Base-by-base conservation (phyloP, 2,113 vertebrate genomes). In the Athene cunicularia region DNA sequence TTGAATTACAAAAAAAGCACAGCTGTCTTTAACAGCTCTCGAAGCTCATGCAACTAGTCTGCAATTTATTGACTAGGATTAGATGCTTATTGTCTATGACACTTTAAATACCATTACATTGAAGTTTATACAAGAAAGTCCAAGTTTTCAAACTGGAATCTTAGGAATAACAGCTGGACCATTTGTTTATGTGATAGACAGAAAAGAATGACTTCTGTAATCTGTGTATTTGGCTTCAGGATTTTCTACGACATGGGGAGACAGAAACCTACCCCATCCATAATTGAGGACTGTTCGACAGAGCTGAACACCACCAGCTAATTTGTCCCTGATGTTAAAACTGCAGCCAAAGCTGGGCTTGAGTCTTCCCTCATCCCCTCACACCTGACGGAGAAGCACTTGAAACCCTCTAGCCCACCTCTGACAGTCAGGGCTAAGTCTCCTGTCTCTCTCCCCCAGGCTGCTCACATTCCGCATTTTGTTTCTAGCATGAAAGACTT, bases 401-500 rank as follows among this genome's bases (percentile, higher is more conserved):
- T 94, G 96, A 98, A 98, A 97, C 96, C 88, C 93, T 90, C 86
- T 89, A 96, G 97, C 96, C 98, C 98, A 97, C 98, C 98, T 98
- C 97, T 97, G 97, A 98, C 95, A 95, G 97, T 91, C 91, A 97
- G 96, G 88, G 95, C 95, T 91, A 90, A 93, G 96, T 97, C 95
- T 95, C 96, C 97, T 43, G 67, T 93, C 97, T 96, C 97, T 98
- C 97, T 97, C 89, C 97, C 96, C 96, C 93, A 98, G 98, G 98
- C 98, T 77, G 97, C 96, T 98, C 98, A 96, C 97, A 98, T 98
- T 99, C 98, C 98, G 97, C 98, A 97, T 98, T 98, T 98, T 98
- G 98, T 99, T 98, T 98, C 98, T 98, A 99, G 98, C 98, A 97
- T 99, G 98, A 99, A 99, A 99, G 98, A 99, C 98, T 98, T 99